Conservation (phyloP, 2,888 invertebrate genomes). For the Rhingia campestris region DNA sequence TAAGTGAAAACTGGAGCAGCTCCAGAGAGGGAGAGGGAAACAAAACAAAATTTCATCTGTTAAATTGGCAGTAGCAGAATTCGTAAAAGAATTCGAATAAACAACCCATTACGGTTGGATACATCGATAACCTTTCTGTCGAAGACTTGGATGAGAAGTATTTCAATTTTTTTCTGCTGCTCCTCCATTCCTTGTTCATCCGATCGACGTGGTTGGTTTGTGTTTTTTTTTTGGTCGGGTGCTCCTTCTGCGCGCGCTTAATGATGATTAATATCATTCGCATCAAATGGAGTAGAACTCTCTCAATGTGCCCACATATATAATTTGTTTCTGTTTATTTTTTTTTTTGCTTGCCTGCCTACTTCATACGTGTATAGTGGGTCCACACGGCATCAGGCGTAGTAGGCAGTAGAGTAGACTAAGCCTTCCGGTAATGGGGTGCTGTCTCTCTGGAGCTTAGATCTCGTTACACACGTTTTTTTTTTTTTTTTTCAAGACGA, state of each 20-base stretch:
- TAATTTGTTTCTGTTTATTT: constrained; percentile 7
- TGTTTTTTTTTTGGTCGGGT: constrained; percentile 25
- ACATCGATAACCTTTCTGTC: constrained; percentile 59
- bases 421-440: constrained; percentile 71
- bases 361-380: constrained; percentile 11
- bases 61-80: constrained; percentile 52
- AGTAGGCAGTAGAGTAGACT: constrained; percentile 39
- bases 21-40: constrained; percentile 5
- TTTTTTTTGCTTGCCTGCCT: constrained; percentile 28
- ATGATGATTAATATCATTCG: constrained; percentile 71
- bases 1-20: constrained; percentile 30
- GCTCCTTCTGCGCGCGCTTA: constrained; percentile 41
- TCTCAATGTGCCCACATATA: constrained; percentile 52
- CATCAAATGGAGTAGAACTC: constrained; percentile 72
- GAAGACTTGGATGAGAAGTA: constrained; percentile 8
- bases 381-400: constrained; percentile 1
- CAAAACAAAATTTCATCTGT: constrained; percentile 48
- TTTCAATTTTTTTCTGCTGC: constrained; percentile 11
- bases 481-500: background rate
- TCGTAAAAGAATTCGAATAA: constrained; percentile 45
- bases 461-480: constrained; percentile 42
- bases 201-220: constrained; percentile 35
- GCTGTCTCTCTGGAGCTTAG: constrained; percentile 47
- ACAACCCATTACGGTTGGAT: constrained; percentile 63
- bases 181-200: constrained; percentile 2